Evolutionary conservation across 2,113 vertebrate genomes (phyloP).

Genomic region (Dendropsophus ebraccatus): DNA sequence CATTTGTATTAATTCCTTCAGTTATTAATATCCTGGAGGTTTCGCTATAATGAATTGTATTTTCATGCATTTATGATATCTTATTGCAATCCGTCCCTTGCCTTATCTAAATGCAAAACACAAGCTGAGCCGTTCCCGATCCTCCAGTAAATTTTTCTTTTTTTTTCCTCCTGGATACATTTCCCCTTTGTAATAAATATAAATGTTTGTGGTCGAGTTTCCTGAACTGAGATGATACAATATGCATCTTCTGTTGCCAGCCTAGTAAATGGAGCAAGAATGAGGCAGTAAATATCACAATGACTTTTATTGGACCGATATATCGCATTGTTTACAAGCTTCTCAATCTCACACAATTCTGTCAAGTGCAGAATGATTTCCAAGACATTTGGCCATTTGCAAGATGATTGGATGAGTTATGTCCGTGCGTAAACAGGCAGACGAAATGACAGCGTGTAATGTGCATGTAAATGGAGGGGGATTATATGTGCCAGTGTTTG

Average conservation of each 20-base stretch:
- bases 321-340: slow-evolving; percentile 20
- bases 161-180: slow-evolving; percentile 15
- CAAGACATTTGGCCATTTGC: background rate
- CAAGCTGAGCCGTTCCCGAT: background rate
- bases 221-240: slow-evolving; percentile 16
- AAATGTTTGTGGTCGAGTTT: slow-evolving; percentile 19
- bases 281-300: slow-evolving; percentile 14
- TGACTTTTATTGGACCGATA: slow-evolving; percentile 29
- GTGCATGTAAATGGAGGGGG: background rate
- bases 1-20: background rate
- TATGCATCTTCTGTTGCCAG: slow-evolving; percentile 3
- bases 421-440: background rate
- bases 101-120: slow-evolving; percentile 1
- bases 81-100: background rate
- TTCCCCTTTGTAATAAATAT: slow-evolving; percentile 25
- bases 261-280: slow-evolving; percentile 12
- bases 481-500: too few relatives aligned
- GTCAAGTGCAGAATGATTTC: slow-evolving; percentile 4
- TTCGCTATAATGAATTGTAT: background rate
- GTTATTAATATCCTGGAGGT: background rate
- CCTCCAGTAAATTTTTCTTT: background rate
- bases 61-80: slow-evolving; percentile 5
- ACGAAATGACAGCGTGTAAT: background rate
- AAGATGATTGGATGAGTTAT: background rate
- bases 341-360: slow-evolving; percentile 24